These are phyloP conservation scores for Protonemura montana DNA, from an alignment of 2,888 invertebrate species.

Conservation along the genomic window DNA sequence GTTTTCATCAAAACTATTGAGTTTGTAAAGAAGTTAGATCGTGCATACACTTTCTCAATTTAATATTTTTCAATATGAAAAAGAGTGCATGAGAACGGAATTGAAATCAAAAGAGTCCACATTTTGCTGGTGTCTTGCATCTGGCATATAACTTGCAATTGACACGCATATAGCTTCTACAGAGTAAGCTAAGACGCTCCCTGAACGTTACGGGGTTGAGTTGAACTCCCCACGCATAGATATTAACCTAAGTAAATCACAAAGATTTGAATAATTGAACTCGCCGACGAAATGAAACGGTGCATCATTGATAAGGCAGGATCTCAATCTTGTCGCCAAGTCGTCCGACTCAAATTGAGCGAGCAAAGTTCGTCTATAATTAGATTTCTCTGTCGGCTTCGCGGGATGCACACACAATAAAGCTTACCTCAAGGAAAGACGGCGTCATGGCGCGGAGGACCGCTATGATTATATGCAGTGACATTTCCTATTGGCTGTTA, in stretches of 20 bases:
- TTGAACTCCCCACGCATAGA: not conserved
- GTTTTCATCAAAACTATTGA: no score
- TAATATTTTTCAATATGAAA: no score
- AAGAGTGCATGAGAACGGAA: no score
- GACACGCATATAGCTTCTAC: no score
- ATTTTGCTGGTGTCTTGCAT: no score
- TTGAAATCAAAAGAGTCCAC: no score
- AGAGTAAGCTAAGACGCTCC: not conserved
- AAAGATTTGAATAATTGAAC: conserved; percentile 40
- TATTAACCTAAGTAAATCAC: conserved; percentile 27
- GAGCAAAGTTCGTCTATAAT: conserved; percentile 21
- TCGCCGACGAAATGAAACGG: conserved; percentile 43
- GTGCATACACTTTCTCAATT: no score
- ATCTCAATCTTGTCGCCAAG: conserved; percentile 34
- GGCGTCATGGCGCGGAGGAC: no score
- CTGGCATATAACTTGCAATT: no score
- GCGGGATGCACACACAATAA: not conserved
- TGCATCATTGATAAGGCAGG: conserved; percentile 45
- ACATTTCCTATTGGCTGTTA: not conserved
- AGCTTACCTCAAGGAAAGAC: not conserved
- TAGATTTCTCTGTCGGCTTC: not conserved
- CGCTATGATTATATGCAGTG: no score
- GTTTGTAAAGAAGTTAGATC: no score
- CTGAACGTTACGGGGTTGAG: not conserved
- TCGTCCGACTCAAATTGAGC: conserved; percentile 27